Evolutionary conservation across 92 coral and sea anemone species (phyloP).

Genomic region (Porites evermanni): DNA sequence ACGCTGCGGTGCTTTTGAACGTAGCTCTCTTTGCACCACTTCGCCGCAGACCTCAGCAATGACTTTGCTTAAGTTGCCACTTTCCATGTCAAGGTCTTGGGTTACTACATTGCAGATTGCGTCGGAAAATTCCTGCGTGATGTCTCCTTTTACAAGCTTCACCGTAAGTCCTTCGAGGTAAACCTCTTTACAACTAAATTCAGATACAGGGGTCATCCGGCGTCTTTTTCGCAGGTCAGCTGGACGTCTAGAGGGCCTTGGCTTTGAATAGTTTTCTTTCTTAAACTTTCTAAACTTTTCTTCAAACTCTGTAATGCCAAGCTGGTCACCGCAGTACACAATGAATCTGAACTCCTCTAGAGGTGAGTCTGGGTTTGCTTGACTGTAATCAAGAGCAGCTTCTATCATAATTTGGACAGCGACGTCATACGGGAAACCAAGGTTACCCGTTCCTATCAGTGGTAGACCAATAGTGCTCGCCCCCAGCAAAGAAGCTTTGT

Average conservation of each 20-base stretch:
- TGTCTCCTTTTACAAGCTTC: conserved; percentile 21
- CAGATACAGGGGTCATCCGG: not conserved
- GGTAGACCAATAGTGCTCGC: conserved; percentile 39
- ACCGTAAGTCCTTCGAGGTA: not conserved
- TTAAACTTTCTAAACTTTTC: conserved; percentile 28
- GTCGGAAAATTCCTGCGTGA: conserved; percentile 13
- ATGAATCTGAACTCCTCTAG: conserved; percentile 35
- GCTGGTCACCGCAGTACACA: conserved; percentile 25
- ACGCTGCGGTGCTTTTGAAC: not conserved
- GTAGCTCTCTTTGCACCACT: conserved; percentile 10
- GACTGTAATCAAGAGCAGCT: conserved; percentile 33
- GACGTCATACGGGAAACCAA: conserved; percentile 15
- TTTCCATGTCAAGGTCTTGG: conserved; percentile 28
- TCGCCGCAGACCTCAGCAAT: conserved; percentile 11
- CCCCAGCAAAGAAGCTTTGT: conserved; percentile 36
- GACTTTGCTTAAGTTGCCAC: conserved; percentile 29
- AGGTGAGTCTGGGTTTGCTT: conserved; percentile 32
- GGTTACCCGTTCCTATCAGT: conserved; percentile 50
- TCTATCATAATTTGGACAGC: conserved; percentile 37
- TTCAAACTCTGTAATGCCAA: conserved; percentile 8
- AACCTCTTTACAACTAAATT: not conserved
- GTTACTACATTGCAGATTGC: conserved; percentile 31
- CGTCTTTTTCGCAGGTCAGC: not conserved
- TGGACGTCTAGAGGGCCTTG: not conserved
- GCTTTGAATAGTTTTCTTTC: not conserved